Evolutionary conservation across 2,797 vertebrate species (phyloP).

Genomic region (Neosilurus mollespiculum): DNA sequence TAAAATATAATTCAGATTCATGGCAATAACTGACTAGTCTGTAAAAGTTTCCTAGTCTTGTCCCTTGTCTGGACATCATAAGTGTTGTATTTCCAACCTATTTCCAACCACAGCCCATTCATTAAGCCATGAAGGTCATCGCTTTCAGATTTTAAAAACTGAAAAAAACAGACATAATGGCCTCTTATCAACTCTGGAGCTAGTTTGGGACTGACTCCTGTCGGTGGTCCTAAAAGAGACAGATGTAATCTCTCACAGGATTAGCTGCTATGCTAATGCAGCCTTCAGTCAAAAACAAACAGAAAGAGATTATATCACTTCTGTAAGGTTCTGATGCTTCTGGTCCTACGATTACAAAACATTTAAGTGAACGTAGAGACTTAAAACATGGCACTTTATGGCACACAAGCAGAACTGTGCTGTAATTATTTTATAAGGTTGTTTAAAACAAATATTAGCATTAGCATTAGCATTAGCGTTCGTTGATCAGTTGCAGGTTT

Average conservation of each 20-base stretch:
- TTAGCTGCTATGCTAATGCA: neutral
- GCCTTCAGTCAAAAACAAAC: slow-evolving; percentile 2
- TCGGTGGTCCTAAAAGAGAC: neutral
- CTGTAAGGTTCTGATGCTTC: neutral
- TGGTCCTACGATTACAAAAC: neutral
- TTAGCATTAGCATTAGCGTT: neutral
- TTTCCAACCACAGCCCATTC: no score
- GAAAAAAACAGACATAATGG: neutral
- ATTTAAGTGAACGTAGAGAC: neutral
- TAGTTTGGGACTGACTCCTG: neutral
- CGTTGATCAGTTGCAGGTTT: neutral
- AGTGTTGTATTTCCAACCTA: no score
- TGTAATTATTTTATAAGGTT: neutral
- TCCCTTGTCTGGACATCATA: no score
- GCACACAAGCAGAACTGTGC: neutral
- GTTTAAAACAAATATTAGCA: neutral
- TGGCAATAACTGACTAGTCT: no score
- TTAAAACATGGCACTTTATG: neutral
- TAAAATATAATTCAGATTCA: no score
- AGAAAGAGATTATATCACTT: neutral
- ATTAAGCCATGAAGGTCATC: no score
- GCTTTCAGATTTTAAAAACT: neutral
- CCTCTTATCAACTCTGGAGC: neutral
- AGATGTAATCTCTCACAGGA: neutral
- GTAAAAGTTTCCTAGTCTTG: no score